phyloP scores from a whole-genome alignment of 2,888 invertebrate species.

The Chironomus riparius region DNA sequence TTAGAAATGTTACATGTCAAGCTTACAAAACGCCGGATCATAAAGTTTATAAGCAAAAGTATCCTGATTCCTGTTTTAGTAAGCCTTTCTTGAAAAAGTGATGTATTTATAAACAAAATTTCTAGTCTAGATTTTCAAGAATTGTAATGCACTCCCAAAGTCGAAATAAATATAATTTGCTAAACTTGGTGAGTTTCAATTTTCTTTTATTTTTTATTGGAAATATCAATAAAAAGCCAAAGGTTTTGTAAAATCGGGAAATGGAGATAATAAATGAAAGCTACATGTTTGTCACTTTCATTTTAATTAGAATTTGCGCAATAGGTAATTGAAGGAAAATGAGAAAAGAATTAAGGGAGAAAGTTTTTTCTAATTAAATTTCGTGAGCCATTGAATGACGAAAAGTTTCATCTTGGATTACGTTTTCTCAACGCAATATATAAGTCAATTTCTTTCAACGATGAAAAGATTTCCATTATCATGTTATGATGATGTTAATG shows the following conservation, averaged over 20 bases:
- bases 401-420: background rate
- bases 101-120: background rate
- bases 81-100: conserved; percentile 18
- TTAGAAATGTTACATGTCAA: conserved; percentile 11
- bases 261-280: background rate
- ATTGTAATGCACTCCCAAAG: too few species aligned
- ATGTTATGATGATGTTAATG: background rate
- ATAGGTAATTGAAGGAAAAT: background rate
- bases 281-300: conserved; percentile 1
- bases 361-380: conserved; percentile 23
- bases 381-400: background rate
- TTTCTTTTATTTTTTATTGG: background rate
- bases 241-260: background rate
- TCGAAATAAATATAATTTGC: too few species aligned
- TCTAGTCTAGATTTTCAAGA: too few species aligned
- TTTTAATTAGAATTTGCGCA: conserved; percentile 17
- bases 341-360: background rate
- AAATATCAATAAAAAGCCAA: too few species aligned
- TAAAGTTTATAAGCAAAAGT: conserved; percentile 15
- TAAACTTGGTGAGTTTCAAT: too few species aligned
- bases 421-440: background rate
- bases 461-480: background rate
- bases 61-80: conserved; percentile 12
- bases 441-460: background rate
- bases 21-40: conserved; percentile 21